Conservation (phyloP, 2,888 invertebrate species). For the Schrankia costaestrigalis region DNA sequence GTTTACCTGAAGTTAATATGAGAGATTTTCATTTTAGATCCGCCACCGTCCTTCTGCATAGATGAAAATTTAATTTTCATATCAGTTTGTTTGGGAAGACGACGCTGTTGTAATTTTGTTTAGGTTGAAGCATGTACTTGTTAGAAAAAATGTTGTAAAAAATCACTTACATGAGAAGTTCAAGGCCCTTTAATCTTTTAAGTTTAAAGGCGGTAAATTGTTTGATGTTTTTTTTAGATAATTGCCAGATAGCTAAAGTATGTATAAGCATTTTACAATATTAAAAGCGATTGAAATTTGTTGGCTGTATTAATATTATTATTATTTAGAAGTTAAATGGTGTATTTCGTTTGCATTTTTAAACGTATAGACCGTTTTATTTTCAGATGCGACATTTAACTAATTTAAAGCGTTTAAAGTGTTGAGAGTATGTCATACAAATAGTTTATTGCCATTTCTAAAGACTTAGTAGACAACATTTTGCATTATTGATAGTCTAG, state of each 20-base stretch:
- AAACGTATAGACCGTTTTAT: no score
- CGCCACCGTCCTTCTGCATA: conserved; percentile 46
- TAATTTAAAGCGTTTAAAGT: no score
- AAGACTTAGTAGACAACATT: no score
- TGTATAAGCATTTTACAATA: neutral
- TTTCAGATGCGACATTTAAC: no score
- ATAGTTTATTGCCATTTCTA: no score
- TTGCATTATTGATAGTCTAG: no score
- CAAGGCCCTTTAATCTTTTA: neutral
- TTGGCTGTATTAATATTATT: no score
- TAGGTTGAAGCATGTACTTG: conserved; percentile 7
- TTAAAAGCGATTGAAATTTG: no score
- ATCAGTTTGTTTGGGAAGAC: conserved; percentile 39
- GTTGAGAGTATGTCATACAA: no score
- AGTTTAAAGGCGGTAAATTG: neutral
- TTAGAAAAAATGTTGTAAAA: conserved; percentile 8
- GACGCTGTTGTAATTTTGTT: conserved; percentile 22
- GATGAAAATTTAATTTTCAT: conserved; percentile 60
- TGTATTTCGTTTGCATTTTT: no score
- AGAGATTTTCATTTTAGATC: conserved; percentile 66
- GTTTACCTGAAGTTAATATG: conserved; percentile 65
- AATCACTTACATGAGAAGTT: conserved; percentile 3
- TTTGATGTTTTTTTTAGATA: neutral
- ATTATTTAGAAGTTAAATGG: no score
- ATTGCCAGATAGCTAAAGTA: no score